Evolutionary conservation across 2,888 invertebrate genomes (phyloP), one percentile per base, ranked within the genome.

Genomic region (Troides helena): DNA sequence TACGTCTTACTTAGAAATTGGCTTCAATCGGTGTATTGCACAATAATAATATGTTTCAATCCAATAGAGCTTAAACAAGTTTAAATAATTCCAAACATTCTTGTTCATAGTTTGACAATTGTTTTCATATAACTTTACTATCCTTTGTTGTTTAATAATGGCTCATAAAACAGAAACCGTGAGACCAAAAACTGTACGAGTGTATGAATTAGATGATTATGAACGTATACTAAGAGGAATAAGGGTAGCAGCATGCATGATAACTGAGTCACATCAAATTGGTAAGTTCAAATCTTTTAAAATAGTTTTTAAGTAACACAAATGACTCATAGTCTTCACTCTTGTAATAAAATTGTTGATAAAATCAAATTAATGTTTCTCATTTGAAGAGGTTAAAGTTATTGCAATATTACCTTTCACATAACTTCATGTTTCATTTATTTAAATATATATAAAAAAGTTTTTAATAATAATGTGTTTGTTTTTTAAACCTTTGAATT

Each of bases 181-280:
- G 58, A 87, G 82, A 76, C 83, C 88, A 63, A 87, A 86, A 78
- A 85, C 82, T 46, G 85, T 93, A 23, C 93, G 90, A 81, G 87
- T 94, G 67, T 93, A 91, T 74, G 93, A 94, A 75, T 81, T 88
- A 71, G 89, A 94, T 69, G 88, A 92, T 57, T 94, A 93, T 76
- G 88, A 89, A 68, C 89, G 86, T 73, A 83, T 94, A 50, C 82
- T 93, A 10, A 89, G 86, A 72, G 94, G 94, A 60, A 85, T 94
- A 60, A 92, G 90, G 82, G 93, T 94, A 63, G 93, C 94, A 70
- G 91, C 94, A 75, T 94, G 94, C 74, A 94, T 94, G 94, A 88
- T 94, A 62, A 91, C 92, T 1, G 93, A 94, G 75, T 88, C 94
- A 17, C 89, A 89, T 72, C 82, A 87, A 80, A 76, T 91, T 72